Evolutionary conservation across 1,140 invertebrate species (phyloP), one percentile per base, ranked within the genome.

Genomic region (Papilio helenus): DNA sequence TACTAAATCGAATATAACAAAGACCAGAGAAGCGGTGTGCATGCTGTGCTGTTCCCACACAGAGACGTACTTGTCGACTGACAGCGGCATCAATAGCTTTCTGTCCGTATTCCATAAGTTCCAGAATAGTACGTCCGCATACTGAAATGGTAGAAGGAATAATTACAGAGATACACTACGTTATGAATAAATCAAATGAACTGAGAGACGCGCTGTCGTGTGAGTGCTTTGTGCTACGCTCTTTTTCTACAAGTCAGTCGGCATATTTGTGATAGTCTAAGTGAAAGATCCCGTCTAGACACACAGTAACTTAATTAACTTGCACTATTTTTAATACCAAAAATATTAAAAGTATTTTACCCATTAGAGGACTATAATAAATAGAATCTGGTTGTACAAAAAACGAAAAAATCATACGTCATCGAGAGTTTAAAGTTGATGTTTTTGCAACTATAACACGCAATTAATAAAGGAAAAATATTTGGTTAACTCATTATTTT

Each of bases 91-190:
- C 2, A 93, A 79, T 3, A 93, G 42, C 42, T 84, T 82, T 18
- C 80, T 80, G 71, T 92, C 83, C 26, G 83, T 85, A 44, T 85
- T 83, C 86, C 88, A 93, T 44, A 93, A 74, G 2, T 84, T 81
- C 92, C 92, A 93, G 73, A 93, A 93, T 8, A 90, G 46, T 68
- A 90, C 86, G 39, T 92, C 92, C 55, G 86, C 85, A 80, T 90
- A 92, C 92, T 93, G 82, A 65, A 88, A 89, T 58, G 34, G 34
- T n/a, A 42, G 76, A 81, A 29, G 34, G 7, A 26, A 71, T 14
- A 20, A 71, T 68, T 77, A 18, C n/a, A 78, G 9, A 34, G 46
- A 77, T 49, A 58, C 18, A 55, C 55, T 73, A 71, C 16, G 5
- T 34, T 39, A 9, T 46, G 58, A 65, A 72, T 26, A 74, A 76